Conservation (phyloP, 2,888 invertebrate species). For the Pardosa pseudoannulata region DNA sequence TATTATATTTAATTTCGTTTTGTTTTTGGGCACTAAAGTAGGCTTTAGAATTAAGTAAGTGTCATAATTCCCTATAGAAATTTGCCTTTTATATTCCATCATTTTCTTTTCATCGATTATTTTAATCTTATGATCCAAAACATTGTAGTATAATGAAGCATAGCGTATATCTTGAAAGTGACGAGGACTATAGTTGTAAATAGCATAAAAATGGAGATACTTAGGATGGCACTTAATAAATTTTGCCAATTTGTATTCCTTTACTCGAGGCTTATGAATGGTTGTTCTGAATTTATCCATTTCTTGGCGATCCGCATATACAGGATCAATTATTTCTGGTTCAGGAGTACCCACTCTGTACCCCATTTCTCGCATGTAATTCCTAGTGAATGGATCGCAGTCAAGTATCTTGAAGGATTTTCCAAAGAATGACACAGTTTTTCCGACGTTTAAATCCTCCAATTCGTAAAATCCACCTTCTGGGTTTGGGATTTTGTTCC, state of each 20-base stretch:
- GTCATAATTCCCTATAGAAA: constrained; percentile 2
- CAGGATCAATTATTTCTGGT: constrained; percentile 21
- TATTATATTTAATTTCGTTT: background rate
- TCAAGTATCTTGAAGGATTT: constrained; percentile 29
- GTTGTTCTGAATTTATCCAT: background rate
- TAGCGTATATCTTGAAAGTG: constrained; percentile 21
- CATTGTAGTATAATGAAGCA: constrained; percentile 22
- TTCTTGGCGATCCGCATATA: constrained; percentile 1
- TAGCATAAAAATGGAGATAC: constrained; percentile 2
- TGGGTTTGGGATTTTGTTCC: constrained; percentile 23
- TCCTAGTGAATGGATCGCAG: constrained; percentile 32
- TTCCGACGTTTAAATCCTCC: constrained; percentile 23
- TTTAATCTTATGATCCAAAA: constrained; percentile 22
- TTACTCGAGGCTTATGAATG: background rate
- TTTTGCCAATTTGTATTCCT: background rate
- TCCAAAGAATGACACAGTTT: constrained; percentile 16
- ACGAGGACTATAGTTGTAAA: background rate
- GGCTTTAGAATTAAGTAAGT: background rate
- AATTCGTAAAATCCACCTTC: constrained; percentile 20
- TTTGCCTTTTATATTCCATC: background rate
- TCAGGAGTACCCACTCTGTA: constrained; percentile 20
- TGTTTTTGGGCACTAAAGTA: background rate
- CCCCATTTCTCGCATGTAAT: constrained; percentile 30
- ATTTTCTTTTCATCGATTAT: constrained; percentile 17
- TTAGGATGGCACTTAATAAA: constrained; percentile 17